A percentile compares a stretch with the other conserved stretches of the same genome.
Conservation (phyloP, 2,113 vertebrate genomes). For the Hyperopisus bebe region DNA sequence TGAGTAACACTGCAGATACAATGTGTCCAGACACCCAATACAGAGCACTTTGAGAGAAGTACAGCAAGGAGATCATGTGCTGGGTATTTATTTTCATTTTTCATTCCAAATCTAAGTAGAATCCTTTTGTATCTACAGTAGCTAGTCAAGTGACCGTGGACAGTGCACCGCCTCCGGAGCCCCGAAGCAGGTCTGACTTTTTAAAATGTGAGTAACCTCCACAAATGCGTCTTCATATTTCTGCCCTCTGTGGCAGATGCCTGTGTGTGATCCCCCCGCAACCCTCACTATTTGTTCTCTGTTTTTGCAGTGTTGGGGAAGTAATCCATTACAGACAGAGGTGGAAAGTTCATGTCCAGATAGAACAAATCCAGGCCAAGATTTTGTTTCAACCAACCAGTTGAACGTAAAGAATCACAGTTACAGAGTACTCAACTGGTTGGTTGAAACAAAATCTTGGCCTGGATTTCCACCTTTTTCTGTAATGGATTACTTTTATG, state of each 20-base stretch:
- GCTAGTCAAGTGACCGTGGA: constrained; percentile 59
- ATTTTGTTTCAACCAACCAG: too few relatives aligned
- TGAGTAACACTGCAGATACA: neutral
- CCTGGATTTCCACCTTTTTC: too few relatives aligned
- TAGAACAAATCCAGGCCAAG: too few relatives aligned
- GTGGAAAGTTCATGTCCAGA: too few relatives aligned
- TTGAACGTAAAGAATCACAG: too few relatives aligned
- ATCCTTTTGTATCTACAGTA: constrained; percentile 25
- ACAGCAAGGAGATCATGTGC: neutral
- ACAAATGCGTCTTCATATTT: neutral
- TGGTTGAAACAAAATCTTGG: too few relatives aligned
- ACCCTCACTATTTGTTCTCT: neutral
- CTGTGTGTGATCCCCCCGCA: neutral
- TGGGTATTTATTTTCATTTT: neutral
- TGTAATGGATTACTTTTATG: too few relatives aligned
- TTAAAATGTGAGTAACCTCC: constrained; percentile 57
- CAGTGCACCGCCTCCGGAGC: constrained; percentile 50
- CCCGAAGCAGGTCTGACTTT: constrained; percentile 60
- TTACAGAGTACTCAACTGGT: too few relatives aligned
- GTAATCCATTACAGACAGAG: too few relatives aligned
- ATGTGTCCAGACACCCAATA: neutral
- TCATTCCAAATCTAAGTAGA: neutral
- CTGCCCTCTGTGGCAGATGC: neutral
- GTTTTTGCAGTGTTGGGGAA: neutral
- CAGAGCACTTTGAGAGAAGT: neutral